A percentile compares a stretch with the other conserved stretches of the same genome.
Evolutionary conservation across 2,113 vertebrate genomes (phyloP).

Genomic region (Barnardius zonarius): DNA sequence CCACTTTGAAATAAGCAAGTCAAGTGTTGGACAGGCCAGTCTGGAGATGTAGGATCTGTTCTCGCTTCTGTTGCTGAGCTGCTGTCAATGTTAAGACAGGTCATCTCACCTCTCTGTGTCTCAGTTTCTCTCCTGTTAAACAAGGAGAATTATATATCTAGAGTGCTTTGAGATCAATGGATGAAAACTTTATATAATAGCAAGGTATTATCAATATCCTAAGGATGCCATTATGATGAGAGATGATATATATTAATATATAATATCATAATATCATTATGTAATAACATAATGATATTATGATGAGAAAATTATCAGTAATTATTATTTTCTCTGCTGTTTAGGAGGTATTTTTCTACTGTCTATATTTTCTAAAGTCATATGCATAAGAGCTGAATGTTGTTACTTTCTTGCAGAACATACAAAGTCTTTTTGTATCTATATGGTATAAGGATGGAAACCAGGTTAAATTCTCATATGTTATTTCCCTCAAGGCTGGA

Average conservation of each 20-base stretch:
- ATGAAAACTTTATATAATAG: not conserved
- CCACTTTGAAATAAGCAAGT: not conserved
- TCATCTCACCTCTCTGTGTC: not conserved
- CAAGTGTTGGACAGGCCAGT: not conserved
- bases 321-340: constrained; percentile 13
- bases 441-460: constrained; percentile 39
- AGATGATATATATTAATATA: too few species aligned
- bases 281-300: too few species aligned
- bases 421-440: not conserved
- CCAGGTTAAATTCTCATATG: constrained; percentile 44
- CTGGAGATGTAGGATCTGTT: not conserved
- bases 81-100: not conserved
- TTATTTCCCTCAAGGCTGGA: constrained; percentile 54
- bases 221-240: not conserved
- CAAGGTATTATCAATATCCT: not conserved
- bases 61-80: not conserved
- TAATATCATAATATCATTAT: too few species aligned
- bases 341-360: not conserved
- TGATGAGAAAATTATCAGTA: not conserved
- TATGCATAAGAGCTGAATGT: not conserved
- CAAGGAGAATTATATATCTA: not conserved
- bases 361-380: not conserved
- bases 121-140: not conserved
- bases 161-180: constrained; percentile 30
- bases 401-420: constrained; percentile 11